Base-by-base conservation (phyloP, 2,888 invertebrate genomes). In the Dasypogon diadema region DNA sequence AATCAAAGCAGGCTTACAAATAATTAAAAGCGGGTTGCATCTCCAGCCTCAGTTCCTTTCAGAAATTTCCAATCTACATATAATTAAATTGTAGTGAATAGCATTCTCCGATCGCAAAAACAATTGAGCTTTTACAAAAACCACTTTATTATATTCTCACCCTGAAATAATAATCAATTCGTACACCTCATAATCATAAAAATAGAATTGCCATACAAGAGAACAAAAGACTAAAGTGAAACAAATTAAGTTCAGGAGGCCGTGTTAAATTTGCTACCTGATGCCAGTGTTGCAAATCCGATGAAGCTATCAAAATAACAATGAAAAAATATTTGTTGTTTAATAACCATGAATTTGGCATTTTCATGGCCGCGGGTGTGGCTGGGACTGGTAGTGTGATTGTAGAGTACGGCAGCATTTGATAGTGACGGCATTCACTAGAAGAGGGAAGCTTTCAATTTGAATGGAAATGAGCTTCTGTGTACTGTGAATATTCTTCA, bases 251-350 rank as follows among this genome's bases (percentile, higher is more conserved):
- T 51, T 51, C 12, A 4, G 18, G 8, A 3, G 18, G 2, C 18
- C 18, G 18, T 16, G 51, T 51, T 12, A 18, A 51, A 51, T 18
- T n/a, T 51, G 14, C 51, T 21, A 51, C 51, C 51, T 51, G 51
- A 51, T 51, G 51, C 51, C 51, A 21, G 21, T 4, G 1, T 12
- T 16, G 42, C 51, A 51, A 3, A 51, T 51, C 51, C 51, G 51
- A 51, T 16, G 51, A 51, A 51, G 51, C 51, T 21, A 51, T 51
- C 51, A 18, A 51, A 51, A 51, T 51, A 51, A 51, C 51, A 51
- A 51, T 51, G 51, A 51, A 51, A 42, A 51, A 51, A 51, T 51
- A 51, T 51, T 3, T 51, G 18, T 48, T 21, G 51, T 51, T 51
- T 51, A 51, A 51, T 51, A 51, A 51, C 51, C 51, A 51, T 51